Conservation (phyloP, 92 coral and sea anemone genomes). For the Umimayanthus chanpuru region DNA sequence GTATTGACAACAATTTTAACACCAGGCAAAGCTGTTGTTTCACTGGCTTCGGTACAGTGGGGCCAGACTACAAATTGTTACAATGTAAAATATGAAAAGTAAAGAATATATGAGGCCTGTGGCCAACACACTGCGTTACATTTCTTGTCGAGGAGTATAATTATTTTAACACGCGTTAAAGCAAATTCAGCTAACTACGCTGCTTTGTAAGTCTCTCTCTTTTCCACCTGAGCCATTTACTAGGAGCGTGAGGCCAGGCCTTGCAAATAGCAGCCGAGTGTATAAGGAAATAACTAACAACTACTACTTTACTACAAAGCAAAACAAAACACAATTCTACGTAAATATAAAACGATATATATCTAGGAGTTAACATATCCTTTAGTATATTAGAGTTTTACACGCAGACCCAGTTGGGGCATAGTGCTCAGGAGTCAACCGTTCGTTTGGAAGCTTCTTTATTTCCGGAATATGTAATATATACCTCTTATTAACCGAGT, state of each 20-base stretch:
- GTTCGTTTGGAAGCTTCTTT: too few relatives aligned
- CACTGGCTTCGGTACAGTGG: neutral
- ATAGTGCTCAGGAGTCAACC: too few relatives aligned
- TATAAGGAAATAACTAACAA: neutral
- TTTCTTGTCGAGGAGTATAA: neutral
- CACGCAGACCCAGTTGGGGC: too few relatives aligned
- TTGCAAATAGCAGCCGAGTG: neutral
- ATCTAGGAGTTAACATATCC: too few relatives aligned
- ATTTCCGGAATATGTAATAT: too few relatives aligned
- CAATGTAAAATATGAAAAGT: neutral
- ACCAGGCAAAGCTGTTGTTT: neutral
- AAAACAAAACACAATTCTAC: too few relatives aligned
- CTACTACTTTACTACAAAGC: neutral
- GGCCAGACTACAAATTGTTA: neutral
- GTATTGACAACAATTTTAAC: neutral
- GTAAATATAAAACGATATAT: too few relatives aligned
- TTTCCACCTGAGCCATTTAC: too few relatives aligned
- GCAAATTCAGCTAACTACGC: neutral
- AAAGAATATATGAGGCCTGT: neutral
- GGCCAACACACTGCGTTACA: neutral
- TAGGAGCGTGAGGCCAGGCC: too few relatives aligned
- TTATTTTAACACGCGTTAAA: neutral
- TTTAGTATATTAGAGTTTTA: too few relatives aligned
- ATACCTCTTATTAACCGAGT: too few relatives aligned
- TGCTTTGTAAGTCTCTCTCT: neutral